Percentiles rank a stretch among this genome's conserved stretches.
Evolutionary conservation across 2,888 invertebrate genomes (phyloP).

Genomic region (Lithophane leautieri): DNA sequence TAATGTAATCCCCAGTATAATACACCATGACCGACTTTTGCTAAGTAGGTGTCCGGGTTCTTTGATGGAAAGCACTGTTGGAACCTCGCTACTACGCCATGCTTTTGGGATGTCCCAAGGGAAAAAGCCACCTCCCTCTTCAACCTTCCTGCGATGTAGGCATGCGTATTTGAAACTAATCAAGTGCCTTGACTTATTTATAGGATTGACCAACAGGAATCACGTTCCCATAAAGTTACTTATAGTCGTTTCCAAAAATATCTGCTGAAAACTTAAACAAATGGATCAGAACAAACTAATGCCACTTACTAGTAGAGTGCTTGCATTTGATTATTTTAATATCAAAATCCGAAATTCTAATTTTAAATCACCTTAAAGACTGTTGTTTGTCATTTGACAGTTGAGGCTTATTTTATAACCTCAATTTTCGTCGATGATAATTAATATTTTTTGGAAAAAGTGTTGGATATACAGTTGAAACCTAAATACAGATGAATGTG

Average conservation of each 20-base stretch:
- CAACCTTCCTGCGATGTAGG: constrained; percentile 5
- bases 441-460: not conserved
- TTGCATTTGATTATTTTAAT: not conserved
- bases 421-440: not conserved
- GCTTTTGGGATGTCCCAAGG: not conserved
- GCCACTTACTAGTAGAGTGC: not conserved
- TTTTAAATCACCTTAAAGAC: not conserved
- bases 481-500: not conserved
- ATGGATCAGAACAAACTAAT: too few species aligned
- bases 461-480: not conserved
- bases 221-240: not conserved
- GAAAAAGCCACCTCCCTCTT: not conserved
- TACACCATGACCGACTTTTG: not conserved
- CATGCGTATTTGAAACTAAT: constrained; percentile 23
- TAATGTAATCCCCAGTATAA: not conserved
- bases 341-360: not conserved
- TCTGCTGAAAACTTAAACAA: not conserved
- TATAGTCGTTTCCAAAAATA: not conserved
- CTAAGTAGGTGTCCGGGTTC: not conserved
- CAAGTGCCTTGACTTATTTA: constrained; percentile 35
- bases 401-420: not conserved
- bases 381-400: not conserved
- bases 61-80: not conserved
- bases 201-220: not conserved
- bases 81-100: constrained; percentile 1